A percentile compares a stretch with the other conserved stretches of the same genome.
Conservation (phyloP, 2,888 invertebrate species). For the Himalopsyche japonica region DNA sequence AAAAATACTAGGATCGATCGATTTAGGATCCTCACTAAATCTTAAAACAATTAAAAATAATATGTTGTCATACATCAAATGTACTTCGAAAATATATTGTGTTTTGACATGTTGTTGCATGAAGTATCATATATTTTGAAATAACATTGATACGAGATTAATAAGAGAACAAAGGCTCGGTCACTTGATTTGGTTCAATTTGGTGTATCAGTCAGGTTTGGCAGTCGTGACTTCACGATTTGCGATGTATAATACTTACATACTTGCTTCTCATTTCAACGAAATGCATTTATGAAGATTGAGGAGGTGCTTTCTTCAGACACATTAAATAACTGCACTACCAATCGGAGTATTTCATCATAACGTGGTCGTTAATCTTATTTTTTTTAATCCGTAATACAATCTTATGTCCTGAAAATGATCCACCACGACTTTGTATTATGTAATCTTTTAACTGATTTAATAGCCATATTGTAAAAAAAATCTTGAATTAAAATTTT, state of each 20-base stretch:
- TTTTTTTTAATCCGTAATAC: neutral
- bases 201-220: conserved; percentile 3
- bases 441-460: no score
- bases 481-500: no score
- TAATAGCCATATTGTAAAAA: no score
- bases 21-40: no score
- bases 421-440: no score
- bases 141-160: neutral
- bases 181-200: conserved; percentile 6
- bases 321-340: neutral
- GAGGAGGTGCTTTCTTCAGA: neutral
- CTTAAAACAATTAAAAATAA: no score
- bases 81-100: neutral
- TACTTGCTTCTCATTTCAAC: neutral
- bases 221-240: conserved; percentile 9
- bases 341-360: conserved; percentile 9
- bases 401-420: no score
- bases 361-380: neutral
- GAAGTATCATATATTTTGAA: neutral
- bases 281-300: neutral
- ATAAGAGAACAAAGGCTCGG: conserved; percentile 5
- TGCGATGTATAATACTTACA: neutral
- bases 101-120: neutral
- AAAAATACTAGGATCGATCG: no score
- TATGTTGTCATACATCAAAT: neutral